These are phyloP conservation scores for Acanthopleura granulata DNA, from an alignment of 2,888 invertebrate species.

Conservation along the genomic window DNA sequence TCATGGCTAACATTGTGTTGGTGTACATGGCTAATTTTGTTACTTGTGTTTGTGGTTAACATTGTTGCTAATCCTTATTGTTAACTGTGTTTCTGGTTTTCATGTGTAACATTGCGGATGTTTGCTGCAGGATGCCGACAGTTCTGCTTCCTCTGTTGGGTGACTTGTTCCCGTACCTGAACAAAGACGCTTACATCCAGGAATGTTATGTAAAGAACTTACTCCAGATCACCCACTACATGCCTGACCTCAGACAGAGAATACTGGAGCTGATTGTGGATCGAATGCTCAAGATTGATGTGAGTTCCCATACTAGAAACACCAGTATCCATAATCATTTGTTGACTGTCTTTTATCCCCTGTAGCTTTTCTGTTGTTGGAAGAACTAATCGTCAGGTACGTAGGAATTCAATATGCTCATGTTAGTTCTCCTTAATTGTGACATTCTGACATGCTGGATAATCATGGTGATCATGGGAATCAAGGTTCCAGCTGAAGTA, in stretches of 20 bases:
- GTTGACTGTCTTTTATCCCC: too few species aligned
- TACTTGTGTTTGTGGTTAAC: background rate
- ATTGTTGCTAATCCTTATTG: background rate
- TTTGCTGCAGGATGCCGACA: conserved; percentile 78
- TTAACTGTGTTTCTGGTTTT: background rate
- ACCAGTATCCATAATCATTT: too few species aligned
- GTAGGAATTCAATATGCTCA: too few species aligned
- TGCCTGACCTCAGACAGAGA: conserved; percentile 79
- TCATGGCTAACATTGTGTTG: too few species aligned
- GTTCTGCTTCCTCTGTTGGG: conserved; percentile 78
- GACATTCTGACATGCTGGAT: too few species aligned
- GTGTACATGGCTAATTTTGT: too few species aligned
- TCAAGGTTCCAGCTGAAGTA: too few species aligned
- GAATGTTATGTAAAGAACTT: conserved; percentile 85
- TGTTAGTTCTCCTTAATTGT: too few species aligned
- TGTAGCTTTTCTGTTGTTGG: too few species aligned
- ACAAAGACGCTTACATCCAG: conserved; percentile 77
- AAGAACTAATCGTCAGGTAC: too few species aligned
- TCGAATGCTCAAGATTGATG: conserved; percentile 75
- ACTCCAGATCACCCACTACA: conserved; percentile 81
- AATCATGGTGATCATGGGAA: too few species aligned
- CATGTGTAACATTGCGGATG: conserved; percentile 18
- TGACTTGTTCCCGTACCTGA: conserved; percentile 83
- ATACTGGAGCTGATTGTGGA: conserved; percentile 82
- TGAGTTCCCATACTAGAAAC: conserved; percentile 39